Percentiles rank a stretch among this genome's conserved stretches.
These are phyloP conservation scores for Origma solitaria DNA, from an alignment of 2,113 vertebrate species.

Conservation along the genomic window DNA sequence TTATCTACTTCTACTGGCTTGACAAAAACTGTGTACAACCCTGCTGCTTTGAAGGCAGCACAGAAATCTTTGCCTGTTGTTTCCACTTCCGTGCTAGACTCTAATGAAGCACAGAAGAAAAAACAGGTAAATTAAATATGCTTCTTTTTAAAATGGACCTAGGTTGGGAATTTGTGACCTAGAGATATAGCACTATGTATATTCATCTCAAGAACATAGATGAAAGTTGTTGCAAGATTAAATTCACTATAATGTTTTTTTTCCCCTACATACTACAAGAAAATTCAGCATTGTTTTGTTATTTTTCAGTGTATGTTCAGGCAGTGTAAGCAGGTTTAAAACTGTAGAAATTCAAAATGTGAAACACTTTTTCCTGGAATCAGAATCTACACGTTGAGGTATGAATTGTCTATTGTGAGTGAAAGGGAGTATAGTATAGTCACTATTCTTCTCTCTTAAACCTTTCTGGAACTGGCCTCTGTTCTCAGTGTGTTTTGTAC, in stretches of 20 bases:
- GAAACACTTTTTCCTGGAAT: neutral
- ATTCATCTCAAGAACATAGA: neutral
- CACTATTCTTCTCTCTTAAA: neutral
- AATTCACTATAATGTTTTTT: neutral
- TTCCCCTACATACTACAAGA: neutral
- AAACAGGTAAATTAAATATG: constrained; percentile 81
- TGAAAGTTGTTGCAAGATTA: neutral
- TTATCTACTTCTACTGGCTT: constrained; percentile 92
- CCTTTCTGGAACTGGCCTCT: neutral
- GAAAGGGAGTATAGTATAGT: neutral
- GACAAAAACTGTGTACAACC: constrained; percentile 98
- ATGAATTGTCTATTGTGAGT: neutral
- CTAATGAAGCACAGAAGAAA: constrained; percentile 88
- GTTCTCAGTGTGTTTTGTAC: neutral
- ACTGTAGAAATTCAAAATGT: neutral
- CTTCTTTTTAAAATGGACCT: constrained; percentile 47
- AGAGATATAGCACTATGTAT: neutral
- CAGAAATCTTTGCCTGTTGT: constrained; percentile 81
- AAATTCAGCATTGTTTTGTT: neutral
- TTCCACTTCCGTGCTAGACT: constrained; percentile 74
- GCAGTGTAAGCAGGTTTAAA: neutral
- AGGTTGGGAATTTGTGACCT: constrained; percentile 3
- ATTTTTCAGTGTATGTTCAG: neutral
- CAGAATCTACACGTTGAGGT: neutral
- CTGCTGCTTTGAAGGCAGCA: constrained; percentile 88